A percentile compares a stretch with the other conserved stretches of the same genome.
phyloP scores from a whole-genome alignment of 2,888 invertebrate species.

The Celastrina argiolus region DNA sequence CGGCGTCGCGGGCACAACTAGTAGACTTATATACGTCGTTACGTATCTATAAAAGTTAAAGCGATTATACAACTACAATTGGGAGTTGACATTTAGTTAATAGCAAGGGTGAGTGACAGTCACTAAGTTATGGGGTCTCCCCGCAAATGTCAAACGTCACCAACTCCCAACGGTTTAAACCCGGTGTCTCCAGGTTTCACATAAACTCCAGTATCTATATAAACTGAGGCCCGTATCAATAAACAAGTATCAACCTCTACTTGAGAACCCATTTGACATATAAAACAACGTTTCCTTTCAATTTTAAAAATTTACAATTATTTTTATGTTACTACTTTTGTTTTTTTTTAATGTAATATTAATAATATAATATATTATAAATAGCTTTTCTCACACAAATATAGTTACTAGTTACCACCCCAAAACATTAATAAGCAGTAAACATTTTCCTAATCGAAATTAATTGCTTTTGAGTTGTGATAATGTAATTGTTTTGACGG shows the following conservation, averaged over 20 bases:
- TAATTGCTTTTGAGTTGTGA: neutral
- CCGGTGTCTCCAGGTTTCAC: too few relatives aligned
- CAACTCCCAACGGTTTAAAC: neutral
- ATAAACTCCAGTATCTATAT: too few relatives aligned
- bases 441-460: neutral
- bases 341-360: too few relatives aligned
- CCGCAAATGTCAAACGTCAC: neutral
- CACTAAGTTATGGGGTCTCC: neutral
- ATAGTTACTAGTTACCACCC: neutral
- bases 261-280: too few relatives aligned
- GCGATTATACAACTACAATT: neutral
- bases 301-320: too few relatives aligned
- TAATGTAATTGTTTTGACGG: conserved; percentile 2
- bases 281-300: too few relatives aligned
- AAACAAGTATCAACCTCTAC: too few relatives aligned
- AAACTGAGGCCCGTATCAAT: too few relatives aligned
- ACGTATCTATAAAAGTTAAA: neutral
- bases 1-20: too few relatives aligned
- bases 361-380: neutral
- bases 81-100: conserved; percentile 1
- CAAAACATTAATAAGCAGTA: neutral
- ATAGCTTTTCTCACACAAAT: neutral
- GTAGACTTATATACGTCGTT: too few relatives aligned
- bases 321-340: too few relatives aligned
- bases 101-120: neutral